These are phyloP conservation scores for Carassius carassius DNA, from an alignment of 2,113 vertebrate genomes.

Conservation along the genomic window DNA sequence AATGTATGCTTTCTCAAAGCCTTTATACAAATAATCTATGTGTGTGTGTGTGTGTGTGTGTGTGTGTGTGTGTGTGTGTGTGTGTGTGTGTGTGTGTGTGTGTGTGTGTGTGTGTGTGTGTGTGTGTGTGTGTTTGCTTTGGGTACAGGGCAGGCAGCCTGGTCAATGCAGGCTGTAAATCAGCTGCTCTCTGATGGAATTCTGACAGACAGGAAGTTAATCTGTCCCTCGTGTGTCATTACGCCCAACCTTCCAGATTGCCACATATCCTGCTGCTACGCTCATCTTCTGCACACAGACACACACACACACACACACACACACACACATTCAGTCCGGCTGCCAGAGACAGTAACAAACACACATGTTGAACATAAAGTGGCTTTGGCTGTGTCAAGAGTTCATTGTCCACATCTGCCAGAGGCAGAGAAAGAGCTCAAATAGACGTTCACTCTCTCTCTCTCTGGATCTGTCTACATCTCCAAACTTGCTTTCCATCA, in stretches of 20 bases:
- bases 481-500: not conserved
- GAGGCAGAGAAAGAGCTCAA: slow-evolving; percentile 66
- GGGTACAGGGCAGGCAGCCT: slow-evolving; percentile 70
- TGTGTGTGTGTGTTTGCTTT: slow-evolving; percentile 71
- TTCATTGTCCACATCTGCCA: slow-evolving; percentile 83
- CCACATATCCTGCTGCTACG: slow-evolving; percentile 73
- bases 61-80: slow-evolving; percentile 5
- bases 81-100: slow-evolving; percentile 57
- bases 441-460: slow-evolving; percentile 41
- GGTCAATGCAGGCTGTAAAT: slow-evolving; percentile 77
- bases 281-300: slow-evolving; percentile 66
- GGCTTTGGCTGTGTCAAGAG: slow-evolving; percentile 79
- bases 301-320: slow-evolving; percentile 47
- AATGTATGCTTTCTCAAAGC: slow-evolving; percentile 4
- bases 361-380: slow-evolving; percentile 77
- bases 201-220: slow-evolving; percentile 78
- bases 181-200: slow-evolving; percentile 76
- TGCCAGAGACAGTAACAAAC: slow-evolving; percentile 46
- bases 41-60: slow-evolving; percentile 5
- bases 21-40: slow-evolving; percentile 14
- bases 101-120: too few species aligned
- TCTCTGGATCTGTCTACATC: not conserved
- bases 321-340: slow-evolving; percentile 33
- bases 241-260: slow-evolving; percentile 77
- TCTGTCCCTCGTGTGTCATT: slow-evolving; percentile 79